A percentile compares a stretch with the other conserved stretches of the same genome.
phyloP scores from a whole-genome alignment of 2,113 vertebrate species.

The Procapra przewalskii region DNA sequence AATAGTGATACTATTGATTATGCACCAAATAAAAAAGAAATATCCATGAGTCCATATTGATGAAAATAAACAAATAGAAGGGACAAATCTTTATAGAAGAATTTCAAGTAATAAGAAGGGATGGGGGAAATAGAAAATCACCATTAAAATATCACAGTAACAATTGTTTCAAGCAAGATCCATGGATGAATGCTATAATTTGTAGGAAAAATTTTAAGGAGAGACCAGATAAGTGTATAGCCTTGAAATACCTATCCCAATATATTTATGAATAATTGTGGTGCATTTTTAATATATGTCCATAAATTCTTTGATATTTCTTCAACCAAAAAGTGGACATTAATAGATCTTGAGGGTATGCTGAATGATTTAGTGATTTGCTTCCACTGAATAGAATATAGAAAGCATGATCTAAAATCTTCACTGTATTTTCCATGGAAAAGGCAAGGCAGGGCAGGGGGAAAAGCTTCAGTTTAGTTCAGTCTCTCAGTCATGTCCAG shows the following conservation, averaged over 20 bases:
- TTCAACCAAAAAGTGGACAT: not conserved
- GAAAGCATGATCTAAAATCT: not conserved
- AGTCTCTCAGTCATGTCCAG: accelerated
- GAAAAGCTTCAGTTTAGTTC: not conserved
- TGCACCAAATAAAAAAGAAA: not conserved
- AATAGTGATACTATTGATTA: not conserved
- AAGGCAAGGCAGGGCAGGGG: not conserved
- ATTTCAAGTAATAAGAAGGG: not conserved
- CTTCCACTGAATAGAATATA: not conserved
- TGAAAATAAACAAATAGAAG: not conserved
- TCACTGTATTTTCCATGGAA: not conserved
- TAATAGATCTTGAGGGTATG: not conserved
- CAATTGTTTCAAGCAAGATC: not conserved
- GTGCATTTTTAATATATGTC: not conserved
- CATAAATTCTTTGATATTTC: not conserved
- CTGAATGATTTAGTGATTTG: not conserved
- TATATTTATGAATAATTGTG: not conserved
- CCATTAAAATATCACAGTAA: not conserved
- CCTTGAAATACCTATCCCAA: not conserved
- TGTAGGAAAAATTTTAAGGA: not conserved
- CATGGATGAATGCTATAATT: not conserved
- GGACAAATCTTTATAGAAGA: not conserved
- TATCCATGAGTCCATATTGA: not conserved
- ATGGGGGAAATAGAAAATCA: not conserved
- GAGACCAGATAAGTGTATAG: not conserved